Evolutionary conservation across 2,888 invertebrate species (phyloP), one percentile per base, ranked within the genome.

Genomic region (Tiliacea aurago): DNA sequence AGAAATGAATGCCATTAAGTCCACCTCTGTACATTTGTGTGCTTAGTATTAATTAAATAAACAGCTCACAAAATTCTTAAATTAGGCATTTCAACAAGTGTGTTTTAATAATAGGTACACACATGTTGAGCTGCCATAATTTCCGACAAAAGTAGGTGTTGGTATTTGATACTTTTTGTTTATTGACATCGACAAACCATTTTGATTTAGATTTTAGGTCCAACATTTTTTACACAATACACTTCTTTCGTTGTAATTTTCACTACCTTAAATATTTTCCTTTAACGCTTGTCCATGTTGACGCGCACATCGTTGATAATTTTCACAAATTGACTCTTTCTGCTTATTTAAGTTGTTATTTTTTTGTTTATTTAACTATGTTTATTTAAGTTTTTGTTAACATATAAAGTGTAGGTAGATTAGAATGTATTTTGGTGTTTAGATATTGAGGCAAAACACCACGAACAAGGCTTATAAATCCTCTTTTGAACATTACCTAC

Each of bases 221-320:
- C 23, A 41, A 55, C 10, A 20, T 13, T 58, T 55, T 62, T 41
- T 18, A 49, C 63, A 66, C 41, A 43, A 56, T 63, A 55, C 13
- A 56, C 18, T 56, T 68, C 33, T 58, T 80, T 84, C 84, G 80
- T 74, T 84, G 80, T 81, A 41, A 79, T 73, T 66, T 83, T 79
- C 62, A 70, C 55, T 64, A 65, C n/a, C 56, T 53, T 72, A 47
- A 53, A 69, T 67, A 49, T 69, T 49, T 65, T 33, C 45, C 45
- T 23, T 45, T n/a, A 73, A 63, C 56, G 45, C 73, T 45, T 56
- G n/a, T 33, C 15, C 33, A 37, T 33, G 23, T n/a, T 15, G 28
- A 61, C 51, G 53, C 13, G 41, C 63, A 70, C 10, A 55, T 76
- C 68, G 47, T 81, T 59, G 23, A 49, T 47, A 23, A 53, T 56